phyloP scores from a whole-genome alignment of 2,797 vertebrate species.

The Leucoraja ocellata region DNA sequence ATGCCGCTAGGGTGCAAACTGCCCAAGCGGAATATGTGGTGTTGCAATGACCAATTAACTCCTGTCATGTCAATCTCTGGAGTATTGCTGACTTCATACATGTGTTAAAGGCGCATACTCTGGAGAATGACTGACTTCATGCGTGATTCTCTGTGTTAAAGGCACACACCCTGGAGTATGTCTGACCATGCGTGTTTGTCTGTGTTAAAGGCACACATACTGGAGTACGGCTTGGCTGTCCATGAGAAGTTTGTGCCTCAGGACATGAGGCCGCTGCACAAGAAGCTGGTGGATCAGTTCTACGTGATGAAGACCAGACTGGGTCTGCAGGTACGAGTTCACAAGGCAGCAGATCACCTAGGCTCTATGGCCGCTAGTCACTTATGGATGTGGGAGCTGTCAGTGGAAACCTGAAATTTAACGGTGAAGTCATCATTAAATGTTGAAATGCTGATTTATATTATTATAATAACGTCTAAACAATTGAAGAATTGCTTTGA shows the following conservation, averaged over 20 bases:
- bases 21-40: too few relatives aligned
- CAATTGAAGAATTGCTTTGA: background rate
- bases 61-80: background rate
- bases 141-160: background rate
- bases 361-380: too few relatives aligned
- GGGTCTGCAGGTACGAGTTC: slow-evolving; percentile 78
- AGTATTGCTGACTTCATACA: too few relatives aligned
- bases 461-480: background rate
- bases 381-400: background rate
- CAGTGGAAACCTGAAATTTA: background rate
- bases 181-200: background rate
- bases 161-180: slow-evolving; percentile 62
- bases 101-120: too few relatives aligned
- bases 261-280: slow-evolving; percentile 94
- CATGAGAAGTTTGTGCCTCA: slow-evolving; percentile 95
- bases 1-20: too few relatives aligned
- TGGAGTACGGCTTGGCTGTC: slow-evolving; percentile 87
- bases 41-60: background rate
- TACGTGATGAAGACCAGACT: slow-evolving; percentile 96
- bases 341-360: background rate
- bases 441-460: background rate
- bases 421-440: background rate
- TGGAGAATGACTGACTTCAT: too few relatives aligned
- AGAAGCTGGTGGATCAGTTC: slow-evolving; percentile 96
- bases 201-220: slow-evolving; percentile 36